Evolutionary conservation across 2,113 vertebrate species (phyloP), one percentile per base, ranked within the genome.

Genomic region (Poecile atricapillus): DNA sequence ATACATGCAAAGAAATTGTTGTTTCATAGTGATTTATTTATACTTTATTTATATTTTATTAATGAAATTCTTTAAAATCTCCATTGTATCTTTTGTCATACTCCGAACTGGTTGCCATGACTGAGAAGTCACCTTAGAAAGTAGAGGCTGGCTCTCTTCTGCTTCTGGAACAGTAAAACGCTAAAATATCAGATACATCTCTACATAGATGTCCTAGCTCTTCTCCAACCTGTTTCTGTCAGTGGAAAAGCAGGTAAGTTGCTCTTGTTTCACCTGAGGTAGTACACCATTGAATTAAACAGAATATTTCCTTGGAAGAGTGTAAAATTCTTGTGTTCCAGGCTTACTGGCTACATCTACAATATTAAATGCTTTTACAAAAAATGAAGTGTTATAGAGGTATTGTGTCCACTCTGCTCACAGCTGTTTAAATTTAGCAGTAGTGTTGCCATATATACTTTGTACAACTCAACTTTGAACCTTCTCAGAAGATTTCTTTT

Each of bases 1-100:
- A 83, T 50, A 46, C 6, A 31, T 41, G 52, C 33, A 70, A 92
- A 91, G 14, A 64, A 78, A 31, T 35, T 70, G 47, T 59, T 83
- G 39, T 71, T 92, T 81, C 44, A 43, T 49, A 47, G 22, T 81
- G 21, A 83, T 85, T 93, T 94, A 84, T 94, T 94, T 87, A 68
- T 78, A 17, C 15, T 91, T 94, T 91, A 70, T 80, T 93, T 50
- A 39, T 86, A 88, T 81, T 74, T 94, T 83, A 83, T 78, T 63
- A 75, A 75, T 81, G 17, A 87, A 89, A 58, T 23, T 70, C 4
- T 55, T 88, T 84, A 74, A 93, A 63, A 30, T 11, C 24, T 78
- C n/a, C 8, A 15, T 25, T 75, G 8, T 24, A 17, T 81, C 35
- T 87, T 83, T 87, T 47, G 27, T 23, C 16, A 56, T 11, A 59